Base-by-base conservation (phyloP, 2,797 vertebrate genomes). In the Gadopsis bispinosus region DNA sequence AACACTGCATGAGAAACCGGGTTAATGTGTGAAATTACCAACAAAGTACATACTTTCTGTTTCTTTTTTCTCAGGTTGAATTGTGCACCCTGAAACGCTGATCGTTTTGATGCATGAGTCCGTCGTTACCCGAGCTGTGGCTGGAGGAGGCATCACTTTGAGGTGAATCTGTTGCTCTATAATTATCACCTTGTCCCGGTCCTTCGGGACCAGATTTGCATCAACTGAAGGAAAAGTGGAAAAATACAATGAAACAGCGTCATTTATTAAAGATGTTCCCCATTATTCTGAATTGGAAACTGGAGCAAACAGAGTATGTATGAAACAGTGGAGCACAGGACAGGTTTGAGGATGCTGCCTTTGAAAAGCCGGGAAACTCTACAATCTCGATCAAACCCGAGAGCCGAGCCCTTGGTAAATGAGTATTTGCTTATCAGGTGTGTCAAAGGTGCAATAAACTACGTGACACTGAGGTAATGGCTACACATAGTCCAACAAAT, bases 161-260 rank as follows among this genome's bases (percentile, higher is more conserved):
- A 93, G 69, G 12, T 76, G 90, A 0, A 76, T 94, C 86, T 94
- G 91, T 55, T 93, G 90, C 59, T 93, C 91, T 2, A 89, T 89
- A 61, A 94, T 92, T 81, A 92, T 94, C 71, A 94, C 91, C 64
- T 92, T 92, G 33, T 92, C 87, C 60, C 88, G 75, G 66, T 87
- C 79, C 75, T 91, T 93, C 1, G 88, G 6, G 91, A 7, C 93
- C 93, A 81, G 92, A 95, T 37, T 94, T 92, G 45, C 91, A 89
- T 68, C 73, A 70, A 64, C 92, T 94, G 41, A n/a, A 22, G 37
- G 13, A 14, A 20, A 69, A 54, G 13, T 20, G 14, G 22, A 55
- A 17, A 39, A 29, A 53, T 4, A 55, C 16, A 62, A 29, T 48
- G 16, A 67, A 51, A 19, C 4, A 6, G 8, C 6, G 0, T 22